Evolutionary conservation across 2,113 vertebrate species (phyloP), one percentile per base, ranked within the genome.

Genomic region (Poeciliopsis retropinna): DNA sequence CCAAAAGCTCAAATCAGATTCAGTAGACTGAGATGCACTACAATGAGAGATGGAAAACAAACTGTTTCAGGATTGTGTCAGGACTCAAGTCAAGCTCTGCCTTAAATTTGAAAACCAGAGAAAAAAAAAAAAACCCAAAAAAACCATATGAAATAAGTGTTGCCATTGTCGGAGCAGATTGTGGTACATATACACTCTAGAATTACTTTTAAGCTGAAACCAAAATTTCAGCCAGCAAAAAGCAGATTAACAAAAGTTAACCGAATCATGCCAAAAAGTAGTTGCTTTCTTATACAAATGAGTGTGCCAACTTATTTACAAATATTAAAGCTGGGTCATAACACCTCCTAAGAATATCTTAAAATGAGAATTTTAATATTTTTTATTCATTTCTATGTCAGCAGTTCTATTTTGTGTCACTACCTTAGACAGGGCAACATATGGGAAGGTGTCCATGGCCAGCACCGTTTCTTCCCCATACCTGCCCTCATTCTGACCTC

Each of bases 341-440:
- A n/a, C 17, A 25, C 51, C 14, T 17, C 5, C 17, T 17, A 19
- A 37, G 17, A 5, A 15, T 19, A 19, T 17, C 5, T 47, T 47
- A 47, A 47, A 47, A 4, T 47, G 5, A 47, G 5, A 19, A 19
- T 15, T 19, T 5, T 19, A 17, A 19, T 5, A 47, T 0, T 1
- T 17, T 47, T 47, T 47, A 5, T 19, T 47, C 1, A 57, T 25
- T n/a, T n/a, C 51, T 9, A 3, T 57, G 19, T 12, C 28, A 34
- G 67, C 5, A 61, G 57, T 62, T 29, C 65, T 57, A 25, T 25
- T 57, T n/a, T 57, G n/a, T 83, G 25, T 64, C 64, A 4, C 85
- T 29, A 95, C 95, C 95, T 95, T 95, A 69, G 95, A 95, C 30
- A 95, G 88, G 25, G 95, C 95, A 39, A 95, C 83, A 70, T 95